These are phyloP conservation scores for Ctenopoma multispine DNA, from an alignment of 2,797 vertebrate genomes.

Conservation along the genomic window DNA sequence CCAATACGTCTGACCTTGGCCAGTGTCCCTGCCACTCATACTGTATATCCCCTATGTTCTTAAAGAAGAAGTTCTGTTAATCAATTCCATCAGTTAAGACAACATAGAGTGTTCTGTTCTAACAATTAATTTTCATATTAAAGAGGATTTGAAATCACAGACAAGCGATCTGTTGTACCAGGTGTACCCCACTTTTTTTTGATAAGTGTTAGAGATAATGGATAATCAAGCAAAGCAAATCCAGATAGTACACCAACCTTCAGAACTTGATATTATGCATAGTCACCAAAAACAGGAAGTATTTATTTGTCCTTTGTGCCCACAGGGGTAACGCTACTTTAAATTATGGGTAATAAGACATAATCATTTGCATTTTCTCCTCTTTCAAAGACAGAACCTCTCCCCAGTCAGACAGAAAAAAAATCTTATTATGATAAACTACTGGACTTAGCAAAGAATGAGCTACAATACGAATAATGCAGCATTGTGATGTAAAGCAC, in stretches of 20 bases:
- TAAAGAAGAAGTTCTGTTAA: not conserved
- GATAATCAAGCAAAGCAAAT: not conserved
- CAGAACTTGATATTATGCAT: slow-evolving; percentile 1
- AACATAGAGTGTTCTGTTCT: not conserved
- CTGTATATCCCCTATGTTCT: slow-evolving; percentile 39
- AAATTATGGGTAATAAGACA: slow-evolving; percentile 3
- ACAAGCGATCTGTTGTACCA: too few species aligned
- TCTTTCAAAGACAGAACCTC: slow-evolving; percentile 21
- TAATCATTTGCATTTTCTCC: slow-evolving; percentile 16
- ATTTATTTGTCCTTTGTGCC: slow-evolving; percentile 8
- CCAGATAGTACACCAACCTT: not conserved
- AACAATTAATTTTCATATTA: too few species aligned
- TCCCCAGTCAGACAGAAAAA: not conserved
- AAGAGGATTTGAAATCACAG: too few species aligned
- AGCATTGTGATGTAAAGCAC: slow-evolving; percentile 3
- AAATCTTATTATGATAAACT: slow-evolving; percentile 37
- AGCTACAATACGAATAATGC: slow-evolving; percentile 45
- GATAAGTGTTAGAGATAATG: too few species aligned
- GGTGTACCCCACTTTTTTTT: too few species aligned
- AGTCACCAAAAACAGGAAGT: not conserved
- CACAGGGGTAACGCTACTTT: not conserved
- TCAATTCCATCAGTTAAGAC: not conserved
- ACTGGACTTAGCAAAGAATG: slow-evolving; percentile 12
- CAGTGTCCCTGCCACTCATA: slow-evolving; percentile 85
- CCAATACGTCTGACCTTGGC: slow-evolving; percentile 88